A percentile compares a stretch with the other conserved stretches of the same genome.
Conservation (phyloP, 2,888 invertebrate species). For the Conchocele bisecta region DNA sequence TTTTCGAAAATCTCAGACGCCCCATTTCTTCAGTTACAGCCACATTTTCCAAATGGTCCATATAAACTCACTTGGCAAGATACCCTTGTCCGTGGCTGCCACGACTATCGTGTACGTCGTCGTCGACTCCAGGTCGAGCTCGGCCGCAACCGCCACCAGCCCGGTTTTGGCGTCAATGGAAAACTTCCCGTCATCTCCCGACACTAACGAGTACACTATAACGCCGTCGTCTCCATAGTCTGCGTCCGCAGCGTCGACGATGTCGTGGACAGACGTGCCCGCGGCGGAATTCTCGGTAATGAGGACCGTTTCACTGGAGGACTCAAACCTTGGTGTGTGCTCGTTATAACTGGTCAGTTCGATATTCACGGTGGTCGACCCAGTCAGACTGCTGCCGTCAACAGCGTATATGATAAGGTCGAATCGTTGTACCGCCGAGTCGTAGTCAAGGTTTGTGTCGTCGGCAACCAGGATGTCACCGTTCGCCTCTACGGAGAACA, state of each 20-base stretch:
- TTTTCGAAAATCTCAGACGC: too few relatives aligned
- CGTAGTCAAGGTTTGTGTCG: constrained; percentile 62
- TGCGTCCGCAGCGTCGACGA: constrained; percentile 67
- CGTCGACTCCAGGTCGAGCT: constrained; percentile 65
- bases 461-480: constrained; percentile 48
- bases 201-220: constrained; percentile 57
- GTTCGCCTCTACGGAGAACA: constrained; percentile 58
- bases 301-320: constrained; percentile 36
- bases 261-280: constrained; percentile 53
- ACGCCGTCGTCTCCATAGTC: constrained; percentile 68
- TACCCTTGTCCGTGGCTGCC: constrained; percentile 57
- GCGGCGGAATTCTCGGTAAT: constrained; percentile 64
- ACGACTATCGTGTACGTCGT: constrained; percentile 51
- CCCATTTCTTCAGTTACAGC: too few relatives aligned
- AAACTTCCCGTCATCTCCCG: constrained; percentile 43
- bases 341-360: constrained; percentile 66
- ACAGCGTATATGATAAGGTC: constrained; percentile 88
- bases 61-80: constrained; percentile 33
- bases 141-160: constrained; percentile 26
- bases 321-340: constrained; percentile 60
- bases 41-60: too few relatives aligned
- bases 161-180: constrained; percentile 35
- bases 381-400: constrained; percentile 93
- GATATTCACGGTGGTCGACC: constrained; percentile 87
- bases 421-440: constrained; percentile 54